Evolutionary conservation across 2,888 invertebrate species (phyloP), one percentile per base, ranked within the genome.

Genomic region (Meteorus cinctellus): DNA sequence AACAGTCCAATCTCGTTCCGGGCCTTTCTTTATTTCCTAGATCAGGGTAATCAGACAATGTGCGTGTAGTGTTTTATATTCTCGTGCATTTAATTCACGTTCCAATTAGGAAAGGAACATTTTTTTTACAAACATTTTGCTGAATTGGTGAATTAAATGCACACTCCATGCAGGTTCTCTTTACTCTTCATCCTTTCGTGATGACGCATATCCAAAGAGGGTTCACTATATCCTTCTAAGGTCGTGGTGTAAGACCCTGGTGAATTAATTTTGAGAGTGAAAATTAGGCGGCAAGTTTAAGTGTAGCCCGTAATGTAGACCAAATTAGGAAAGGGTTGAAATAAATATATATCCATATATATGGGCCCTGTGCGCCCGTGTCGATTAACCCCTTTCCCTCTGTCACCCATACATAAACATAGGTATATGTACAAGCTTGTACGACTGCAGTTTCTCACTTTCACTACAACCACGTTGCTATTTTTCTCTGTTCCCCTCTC

Each of bases 321-420:
- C 55, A 72, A 72, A 72, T 72, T 72, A 66, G 72, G 31, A 66
- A 24, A 72, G 66, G 48, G 65, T 62, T 41, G 51, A 48, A n/a
- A 48, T 16, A 45, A 12, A 45, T 14, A 45, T 45, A 45, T 45
- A 14, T 45, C 2, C 10, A 45, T 48, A 70, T 70, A 27, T 60
- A 60, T 19, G 24, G 63, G 27, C 66, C 55, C 63, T 34, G 31
- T 69, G 31, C 48, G 34, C 68, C 51, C 51, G 62, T 34, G 73
- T 77, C 75, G 76, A 79, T 80, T 79, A 80, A 80, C 76, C 77
- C 77, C 77, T 80, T 74, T 62, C 72, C 55, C 62, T 68, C 16
- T 41, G n/a, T 51, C 59, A 14, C 12, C 41, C 70, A 6, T 48
- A n/a, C 16, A n/a, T 48, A 55, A 6, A 19, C 24, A 55, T 24